Conservation (phyloP, 2,113 vertebrate genomes). For the Podilymbus podiceps region DNA sequence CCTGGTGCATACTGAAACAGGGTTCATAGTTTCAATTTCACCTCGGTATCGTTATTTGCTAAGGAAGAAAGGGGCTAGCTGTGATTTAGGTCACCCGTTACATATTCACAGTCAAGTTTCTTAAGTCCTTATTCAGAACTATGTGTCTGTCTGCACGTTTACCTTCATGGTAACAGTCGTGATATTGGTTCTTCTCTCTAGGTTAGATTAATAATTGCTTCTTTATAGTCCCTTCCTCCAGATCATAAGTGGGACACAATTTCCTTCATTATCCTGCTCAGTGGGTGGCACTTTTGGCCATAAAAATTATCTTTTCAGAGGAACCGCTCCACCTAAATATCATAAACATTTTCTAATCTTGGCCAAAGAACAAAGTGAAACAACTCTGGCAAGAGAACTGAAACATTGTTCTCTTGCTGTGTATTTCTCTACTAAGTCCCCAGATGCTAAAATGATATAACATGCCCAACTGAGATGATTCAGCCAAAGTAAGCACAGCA, state of each 20-base stretch:
- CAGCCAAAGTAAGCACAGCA: slow-evolving; percentile 64
- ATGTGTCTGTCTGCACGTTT: not conserved
- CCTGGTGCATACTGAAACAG: not conserved
- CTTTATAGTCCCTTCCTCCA: not conserved
- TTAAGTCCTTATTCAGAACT: not conserved
- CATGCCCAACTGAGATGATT: slow-evolving; percentile 29
- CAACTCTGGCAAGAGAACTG: slow-evolving; percentile 61
- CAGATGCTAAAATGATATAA: slow-evolving; percentile 51
- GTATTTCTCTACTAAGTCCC: slow-evolving; percentile 48
- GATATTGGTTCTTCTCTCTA: not conserved
- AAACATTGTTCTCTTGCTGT: slow-evolving; percentile 58
- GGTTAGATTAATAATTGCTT: slow-evolving; percentile 10
- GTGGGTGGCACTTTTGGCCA: slow-evolving; percentile 53
- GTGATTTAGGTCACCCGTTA: not conserved
- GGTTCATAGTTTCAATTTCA: not conserved
- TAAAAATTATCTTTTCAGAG: slow-evolving; percentile 51
- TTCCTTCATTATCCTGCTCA: slow-evolving; percentile 56
- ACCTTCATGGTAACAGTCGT: not conserved
- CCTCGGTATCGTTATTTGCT: not conserved
- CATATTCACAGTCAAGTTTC: not conserved
- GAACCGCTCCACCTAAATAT: slow-evolving; percentile 61
- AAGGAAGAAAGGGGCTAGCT: not conserved
- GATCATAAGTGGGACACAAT: not conserved
- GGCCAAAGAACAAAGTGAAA: slow-evolving; percentile 63
- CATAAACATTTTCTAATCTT: slow-evolving; percentile 55